These are phyloP conservation scores for Marronus borbonicus DNA, from an alignment of 2,888 invertebrate species.

Conservation along the genomic window DNA sequence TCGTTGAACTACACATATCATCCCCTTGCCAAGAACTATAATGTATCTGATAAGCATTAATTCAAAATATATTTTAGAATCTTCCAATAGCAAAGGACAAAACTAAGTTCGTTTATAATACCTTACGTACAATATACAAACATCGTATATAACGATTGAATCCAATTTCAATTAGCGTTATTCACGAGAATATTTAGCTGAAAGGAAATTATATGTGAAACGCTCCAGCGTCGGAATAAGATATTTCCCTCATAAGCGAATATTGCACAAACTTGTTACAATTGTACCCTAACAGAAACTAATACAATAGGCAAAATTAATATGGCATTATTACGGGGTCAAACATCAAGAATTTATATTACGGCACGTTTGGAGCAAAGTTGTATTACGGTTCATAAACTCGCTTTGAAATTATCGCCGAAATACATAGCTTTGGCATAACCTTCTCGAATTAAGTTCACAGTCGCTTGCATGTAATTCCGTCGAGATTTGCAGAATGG, in stretches of 20 bases:
- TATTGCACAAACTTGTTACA: conserved; percentile 39
- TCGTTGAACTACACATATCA: too few species aligned
- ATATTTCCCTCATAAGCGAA: conserved; percentile 39
- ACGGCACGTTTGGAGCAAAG: conserved; percentile 37
- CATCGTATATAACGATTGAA: neutral
- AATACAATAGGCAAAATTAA: conserved; percentile 51
- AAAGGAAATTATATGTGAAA: conserved; percentile 23
- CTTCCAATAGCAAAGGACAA: too few species aligned
- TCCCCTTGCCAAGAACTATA: too few species aligned
- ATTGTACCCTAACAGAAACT: conserved; percentile 35
- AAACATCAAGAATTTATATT: conserved; percentile 52
- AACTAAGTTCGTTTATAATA: too few species aligned
- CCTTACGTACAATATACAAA: too few species aligned
- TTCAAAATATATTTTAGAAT: too few species aligned
- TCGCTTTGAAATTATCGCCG: conserved; percentile 31
- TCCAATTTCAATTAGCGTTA: conserved; percentile 1
- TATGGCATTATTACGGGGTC: conserved; percentile 48
- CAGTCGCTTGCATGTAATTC: conserved; percentile 23
- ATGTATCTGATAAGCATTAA: too few species aligned
- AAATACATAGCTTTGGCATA: conserved; percentile 19
- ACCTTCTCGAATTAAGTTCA: conserved; percentile 14
- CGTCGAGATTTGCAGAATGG: neutral
- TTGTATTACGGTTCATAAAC: conserved; percentile 39
- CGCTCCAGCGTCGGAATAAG: neutral
- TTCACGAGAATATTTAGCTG: neutral